A percentile compares a stretch with the other conserved stretches of the same genome.
phyloP scores from a whole-genome alignment of 1,140 invertebrate genomes.

The Trialeurodes vaporariorum region DNA sequence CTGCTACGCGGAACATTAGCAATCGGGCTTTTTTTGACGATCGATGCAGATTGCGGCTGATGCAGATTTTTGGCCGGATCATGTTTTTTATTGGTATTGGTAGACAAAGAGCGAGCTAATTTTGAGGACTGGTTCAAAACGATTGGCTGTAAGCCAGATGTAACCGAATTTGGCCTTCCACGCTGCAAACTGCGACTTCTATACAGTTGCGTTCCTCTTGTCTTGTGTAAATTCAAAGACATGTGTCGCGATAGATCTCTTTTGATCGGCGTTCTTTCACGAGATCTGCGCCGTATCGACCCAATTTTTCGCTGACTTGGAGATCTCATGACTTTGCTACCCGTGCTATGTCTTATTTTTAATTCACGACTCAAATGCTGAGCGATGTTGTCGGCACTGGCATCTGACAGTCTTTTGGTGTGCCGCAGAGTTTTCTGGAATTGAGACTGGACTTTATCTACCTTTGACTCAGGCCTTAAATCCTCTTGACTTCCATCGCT shows the following conservation, averaged over 20 bases:
- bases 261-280: conserved; percentile 35
- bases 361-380: conserved; percentile 54
- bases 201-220: conserved; percentile 10
- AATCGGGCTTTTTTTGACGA: neutral
- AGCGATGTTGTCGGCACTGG: conserved; percentile 53
- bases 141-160: conserved; percentile 23
- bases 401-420: conserved; percentile 40
- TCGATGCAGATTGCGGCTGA: neutral
- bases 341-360: conserved; percentile 51
- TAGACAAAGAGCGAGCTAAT: neutral
- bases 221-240: conserved; percentile 28
- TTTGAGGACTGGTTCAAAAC: neutral
- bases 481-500: conserved; percentile 1
- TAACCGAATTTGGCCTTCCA: conserved; percentile 29
- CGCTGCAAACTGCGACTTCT: conserved; percentile 23
- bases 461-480: neutral
- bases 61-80: neutral
- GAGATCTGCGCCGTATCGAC: conserved; percentile 51
- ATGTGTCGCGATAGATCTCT: conserved; percentile 27
- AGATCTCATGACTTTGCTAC: conserved; percentile 59
- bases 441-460: conserved; percentile 46
- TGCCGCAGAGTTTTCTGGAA: conserved; percentile 60
- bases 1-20: neutral
- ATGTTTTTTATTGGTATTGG: neutral
- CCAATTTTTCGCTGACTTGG: conserved; percentile 70